Evolutionary conservation across 1,140 invertebrate species (phyloP).

Genomic region (Yoshiicerus persimilis): DNA sequence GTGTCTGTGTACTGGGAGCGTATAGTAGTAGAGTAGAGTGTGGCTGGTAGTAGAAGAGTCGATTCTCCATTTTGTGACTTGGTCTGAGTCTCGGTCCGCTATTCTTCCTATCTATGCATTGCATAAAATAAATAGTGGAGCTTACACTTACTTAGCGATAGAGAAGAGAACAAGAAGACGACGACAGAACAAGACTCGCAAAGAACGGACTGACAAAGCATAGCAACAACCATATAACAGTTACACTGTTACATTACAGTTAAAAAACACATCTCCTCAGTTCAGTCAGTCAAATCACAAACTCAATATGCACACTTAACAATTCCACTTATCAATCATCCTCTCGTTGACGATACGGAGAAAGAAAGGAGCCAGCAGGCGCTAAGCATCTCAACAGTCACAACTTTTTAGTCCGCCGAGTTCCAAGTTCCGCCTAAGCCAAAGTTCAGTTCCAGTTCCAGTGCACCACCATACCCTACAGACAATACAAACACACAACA

Average conservation of each 20-base stretch:
- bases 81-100: not conserved
- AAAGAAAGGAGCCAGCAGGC: not conserved
- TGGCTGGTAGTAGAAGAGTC: not conserved
- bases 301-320: not conserved
- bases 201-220: not conserved
- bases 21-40: not conserved
- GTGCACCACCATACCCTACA: too few species aligned
- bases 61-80: conserved; percentile 17
- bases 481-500: too few species aligned
- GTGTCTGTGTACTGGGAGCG: not conserved
- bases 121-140: conserved; percentile 3
- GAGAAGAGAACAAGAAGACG: not conserved
- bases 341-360: not conserved
- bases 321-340: not conserved
- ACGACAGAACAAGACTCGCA: not conserved
- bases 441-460: too few species aligned
- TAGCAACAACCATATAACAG: not conserved
- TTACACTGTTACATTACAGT: not conserved
- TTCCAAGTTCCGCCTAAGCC: too few species aligned
- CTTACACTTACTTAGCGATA: not conserved
- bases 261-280: not conserved
- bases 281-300: not conserved
- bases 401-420: too few species aligned
- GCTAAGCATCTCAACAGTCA: not conserved
- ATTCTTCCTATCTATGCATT: not conserved